Evolutionary conservation across 1,140 invertebrate species (phyloP).

Genomic region (Tetramorium parvispinum): DNA sequence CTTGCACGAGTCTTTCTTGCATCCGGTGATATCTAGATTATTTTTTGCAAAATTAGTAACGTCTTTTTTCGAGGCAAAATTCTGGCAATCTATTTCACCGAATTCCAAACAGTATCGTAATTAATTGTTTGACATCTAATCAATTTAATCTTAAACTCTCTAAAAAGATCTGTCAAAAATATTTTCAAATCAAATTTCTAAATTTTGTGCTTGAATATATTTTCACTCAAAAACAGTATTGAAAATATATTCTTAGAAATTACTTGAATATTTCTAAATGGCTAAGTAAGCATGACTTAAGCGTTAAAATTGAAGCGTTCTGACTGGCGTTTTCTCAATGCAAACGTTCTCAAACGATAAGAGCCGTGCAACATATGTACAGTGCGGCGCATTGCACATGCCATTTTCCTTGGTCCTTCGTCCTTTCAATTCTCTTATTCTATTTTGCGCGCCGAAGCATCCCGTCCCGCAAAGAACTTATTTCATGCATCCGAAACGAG

Average conservation of each 20-base stretch:
- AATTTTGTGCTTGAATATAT: neutral
- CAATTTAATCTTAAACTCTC: neutral
- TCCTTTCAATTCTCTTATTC: constrained; percentile 35
- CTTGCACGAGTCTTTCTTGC: constrained; percentile 24
- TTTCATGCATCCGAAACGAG: constrained; percentile 38
- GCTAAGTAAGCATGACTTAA: neutral
- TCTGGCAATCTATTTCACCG: neutral
- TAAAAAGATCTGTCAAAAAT: neutral
- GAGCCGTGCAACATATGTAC: constrained; percentile 44
- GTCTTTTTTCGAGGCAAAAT: neutral
- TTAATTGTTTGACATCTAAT: neutral
- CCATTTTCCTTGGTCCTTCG: constrained; percentile 28
- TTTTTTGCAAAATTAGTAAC: constrained; percentile 2
- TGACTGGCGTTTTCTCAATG: constrained; percentile 28
- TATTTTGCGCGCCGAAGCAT: constrained; percentile 7
- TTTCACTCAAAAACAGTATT: neutral
- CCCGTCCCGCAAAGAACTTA: neutral
- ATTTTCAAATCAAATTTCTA: neutral
- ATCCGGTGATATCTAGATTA: constrained; percentile 49
- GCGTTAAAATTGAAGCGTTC: neutral
- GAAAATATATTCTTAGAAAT: neutral
- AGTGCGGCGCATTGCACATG: constrained; percentile 62
- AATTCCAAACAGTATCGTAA: neutral
- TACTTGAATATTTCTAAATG: neutral
- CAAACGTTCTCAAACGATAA: constrained; percentile 10